These are phyloP conservation scores for Palythoa grandis DNA, from an alignment of 92 coral and sea anemone genomes.

Conservation along the genomic window DNA sequence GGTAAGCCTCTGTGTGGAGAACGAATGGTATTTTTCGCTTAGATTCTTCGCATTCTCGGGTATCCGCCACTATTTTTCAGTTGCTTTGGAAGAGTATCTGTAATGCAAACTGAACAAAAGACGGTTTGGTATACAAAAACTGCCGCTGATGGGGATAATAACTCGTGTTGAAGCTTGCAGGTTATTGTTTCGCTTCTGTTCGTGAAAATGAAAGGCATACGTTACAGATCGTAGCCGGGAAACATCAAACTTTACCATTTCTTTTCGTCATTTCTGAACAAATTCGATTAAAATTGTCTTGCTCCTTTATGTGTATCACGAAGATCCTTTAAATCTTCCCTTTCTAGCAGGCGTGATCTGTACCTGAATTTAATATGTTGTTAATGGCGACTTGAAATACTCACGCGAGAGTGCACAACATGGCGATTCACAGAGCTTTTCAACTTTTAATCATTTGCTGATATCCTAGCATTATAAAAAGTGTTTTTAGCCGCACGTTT, in stretches of 20 bases:
- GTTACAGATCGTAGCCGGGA: neutral
- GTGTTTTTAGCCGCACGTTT: neutral
- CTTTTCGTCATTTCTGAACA: neutral
- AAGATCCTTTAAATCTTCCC: neutral
- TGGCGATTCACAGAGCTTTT: constrained; percentile 18
- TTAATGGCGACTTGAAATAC: constrained; percentile 50
- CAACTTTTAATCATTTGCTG: constrained; percentile 2
- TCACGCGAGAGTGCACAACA: constrained; percentile 43
- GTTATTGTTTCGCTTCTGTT: constrained; percentile 30
- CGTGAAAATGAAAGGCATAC: constrained; percentile 27
- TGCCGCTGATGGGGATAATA: neutral
- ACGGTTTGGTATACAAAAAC: neutral
- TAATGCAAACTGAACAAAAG: constrained; percentile 17
- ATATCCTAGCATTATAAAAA: neutral
- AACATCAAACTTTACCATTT: neutral
- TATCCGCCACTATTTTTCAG: constrained; percentile 7
- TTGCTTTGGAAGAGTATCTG: neutral
- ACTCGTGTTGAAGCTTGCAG: constrained; percentile 6
- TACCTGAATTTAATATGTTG: constrained; percentile 36
- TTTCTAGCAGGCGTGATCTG: constrained; percentile 32
- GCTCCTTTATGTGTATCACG: neutral
- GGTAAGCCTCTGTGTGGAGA: constrained; percentile 68
- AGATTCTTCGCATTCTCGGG: constrained; percentile 31
- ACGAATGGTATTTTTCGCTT: constrained; percentile 41
- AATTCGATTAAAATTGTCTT: neutral